Conservation (phyloP, 2,113 vertebrate species). For the Fukomys damarensis region DNA sequence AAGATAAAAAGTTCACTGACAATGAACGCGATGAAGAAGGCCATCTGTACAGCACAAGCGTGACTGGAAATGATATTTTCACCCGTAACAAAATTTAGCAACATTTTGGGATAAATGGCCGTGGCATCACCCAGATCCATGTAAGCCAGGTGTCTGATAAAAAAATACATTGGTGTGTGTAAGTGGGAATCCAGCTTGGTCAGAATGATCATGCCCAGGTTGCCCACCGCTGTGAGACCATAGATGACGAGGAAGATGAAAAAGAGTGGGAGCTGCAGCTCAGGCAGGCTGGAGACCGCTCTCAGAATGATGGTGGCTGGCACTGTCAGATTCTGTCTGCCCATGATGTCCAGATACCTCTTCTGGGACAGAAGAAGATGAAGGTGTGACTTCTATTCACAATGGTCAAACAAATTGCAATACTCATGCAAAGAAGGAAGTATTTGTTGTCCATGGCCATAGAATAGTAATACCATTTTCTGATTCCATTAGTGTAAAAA, state of each 20-base stretch:
- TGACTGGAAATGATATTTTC: slow-evolving; percentile 72
- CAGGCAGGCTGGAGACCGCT: slow-evolving; percentile 50
- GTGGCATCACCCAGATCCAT: slow-evolving; percentile 81
- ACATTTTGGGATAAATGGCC: slow-evolving; percentile 76
- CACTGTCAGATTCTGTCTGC: slow-evolving; percentile 5
- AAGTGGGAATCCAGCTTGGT: slow-evolving; percentile 52
- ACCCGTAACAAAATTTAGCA: slow-evolving; percentile 53
- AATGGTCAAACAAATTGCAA: background rate
- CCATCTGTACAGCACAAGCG: slow-evolving; percentile 44
- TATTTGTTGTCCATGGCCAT: background rate
- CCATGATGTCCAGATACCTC: background rate
- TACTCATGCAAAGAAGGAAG: background rate
- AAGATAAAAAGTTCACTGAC: slow-evolving; percentile 70
- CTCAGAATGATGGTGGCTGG: slow-evolving; percentile 66
- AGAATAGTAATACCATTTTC: background rate
- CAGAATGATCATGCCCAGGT: slow-evolving; percentile 57
- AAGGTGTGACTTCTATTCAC: accelerated
- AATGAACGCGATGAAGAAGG: slow-evolving; percentile 72
- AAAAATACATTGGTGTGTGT: slow-evolving; percentile 80
- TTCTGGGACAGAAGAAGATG: background rate
- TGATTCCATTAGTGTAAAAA: background rate
- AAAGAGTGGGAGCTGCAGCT: slow-evolving; percentile 63
- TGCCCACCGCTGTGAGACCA: slow-evolving; percentile 50
- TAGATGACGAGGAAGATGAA: slow-evolving; percentile 69
- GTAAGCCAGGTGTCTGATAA: slow-evolving; percentile 77